A percentile compares a stretch with the other conserved stretches of the same genome.
These are phyloP conservation scores for Ciona savignyi DNA, from an alignment of 23 tunicate species.

Conservation along the genomic window DNA sequence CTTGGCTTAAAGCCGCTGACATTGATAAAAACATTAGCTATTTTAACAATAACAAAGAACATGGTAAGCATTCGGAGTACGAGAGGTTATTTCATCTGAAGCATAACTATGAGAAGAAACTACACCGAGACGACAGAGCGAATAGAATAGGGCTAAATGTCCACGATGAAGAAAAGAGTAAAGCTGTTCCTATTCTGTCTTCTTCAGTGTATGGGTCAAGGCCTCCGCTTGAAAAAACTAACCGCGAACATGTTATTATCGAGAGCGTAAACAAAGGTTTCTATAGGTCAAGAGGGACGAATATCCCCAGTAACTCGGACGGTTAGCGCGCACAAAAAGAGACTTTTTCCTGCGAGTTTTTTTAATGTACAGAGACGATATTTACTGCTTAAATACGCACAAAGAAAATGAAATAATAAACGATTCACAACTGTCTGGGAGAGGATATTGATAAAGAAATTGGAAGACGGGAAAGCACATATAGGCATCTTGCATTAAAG, in stretches of 20 bases:
- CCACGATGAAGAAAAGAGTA: slow-evolving; percentile 39
- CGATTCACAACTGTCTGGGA: too few relatives aligned
- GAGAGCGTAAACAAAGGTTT: slow-evolving; percentile 76
- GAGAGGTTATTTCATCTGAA: slow-evolving; percentile 49
- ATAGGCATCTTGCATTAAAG: too few relatives aligned
- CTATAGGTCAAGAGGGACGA: slow-evolving; percentile 73
- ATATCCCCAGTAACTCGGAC: slow-evolving; percentile 51
- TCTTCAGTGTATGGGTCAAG: slow-evolving; percentile 71
- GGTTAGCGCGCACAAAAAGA: neutral
- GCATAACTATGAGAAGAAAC: slow-evolving; percentile 54
- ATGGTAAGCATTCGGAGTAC: slow-evolving; percentile 40
- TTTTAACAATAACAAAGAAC: slow-evolving; percentile 65
- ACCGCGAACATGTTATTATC: slow-evolving; percentile 57
- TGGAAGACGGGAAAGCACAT: too few relatives aligned
- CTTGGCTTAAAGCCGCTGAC: slow-evolving; percentile 36
- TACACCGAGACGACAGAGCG: slow-evolving; percentile 74
- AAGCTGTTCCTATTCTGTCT: slow-evolving; percentile 52
- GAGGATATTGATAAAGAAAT: too few relatives aligned
- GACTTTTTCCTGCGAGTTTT: neutral
- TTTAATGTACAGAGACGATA: neutral
- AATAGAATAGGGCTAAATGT: slow-evolving; percentile 49
- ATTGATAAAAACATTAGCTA: slow-evolving; percentile 22
- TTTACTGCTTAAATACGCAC: neutral
- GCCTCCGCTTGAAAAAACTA: slow-evolving; percentile 38
- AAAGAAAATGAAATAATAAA: too few relatives aligned